Conservation (phyloP, 2,888 invertebrate genomes). For the Gisinianus flammeolus region DNA sequence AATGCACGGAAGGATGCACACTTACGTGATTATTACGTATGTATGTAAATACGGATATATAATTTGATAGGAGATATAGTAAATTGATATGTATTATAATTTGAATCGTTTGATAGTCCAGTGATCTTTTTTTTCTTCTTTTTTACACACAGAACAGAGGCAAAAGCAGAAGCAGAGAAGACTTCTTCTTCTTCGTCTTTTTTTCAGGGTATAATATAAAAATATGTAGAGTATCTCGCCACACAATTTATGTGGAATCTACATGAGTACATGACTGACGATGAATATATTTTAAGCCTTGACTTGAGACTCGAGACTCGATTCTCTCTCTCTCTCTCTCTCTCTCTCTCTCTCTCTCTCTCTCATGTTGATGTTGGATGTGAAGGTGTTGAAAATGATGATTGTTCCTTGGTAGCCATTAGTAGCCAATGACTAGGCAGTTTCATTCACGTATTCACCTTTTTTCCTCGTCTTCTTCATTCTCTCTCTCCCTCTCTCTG, state of each 20-base stretch:
- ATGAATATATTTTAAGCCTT: slow-evolving; percentile 7
- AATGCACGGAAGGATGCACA: not conserved
- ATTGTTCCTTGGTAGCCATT: slow-evolving; percentile 39
- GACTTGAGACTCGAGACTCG: not conserved
- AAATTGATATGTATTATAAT: not conserved
- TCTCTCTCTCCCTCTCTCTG: not conserved
- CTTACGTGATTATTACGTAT: not conserved
- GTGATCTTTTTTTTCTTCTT: too few species aligned
- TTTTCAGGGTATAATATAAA: too few species aligned
- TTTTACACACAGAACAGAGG: too few species aligned
- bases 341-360: not conserved
- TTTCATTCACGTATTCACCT: slow-evolving; percentile 38
- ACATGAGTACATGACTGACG: too few species aligned
- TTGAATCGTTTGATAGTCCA: too few species aligned
- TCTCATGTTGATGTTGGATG: not conserved
- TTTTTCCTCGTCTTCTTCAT: not conserved
- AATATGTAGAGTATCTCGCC: too few species aligned
- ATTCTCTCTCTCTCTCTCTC: not conserved
- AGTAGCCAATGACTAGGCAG: slow-evolving; percentile 39
- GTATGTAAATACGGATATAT: not conserved
- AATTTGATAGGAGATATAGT: not conserved
- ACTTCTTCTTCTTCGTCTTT: too few species aligned
- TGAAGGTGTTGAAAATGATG: slow-evolving; percentile 41
- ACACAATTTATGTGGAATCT: too few species aligned
- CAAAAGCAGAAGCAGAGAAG: too few species aligned